These are phyloP conservation scores for Gari tellinella DNA, from an alignment of 2,888 invertebrate species.

Conservation along the genomic window DNA sequence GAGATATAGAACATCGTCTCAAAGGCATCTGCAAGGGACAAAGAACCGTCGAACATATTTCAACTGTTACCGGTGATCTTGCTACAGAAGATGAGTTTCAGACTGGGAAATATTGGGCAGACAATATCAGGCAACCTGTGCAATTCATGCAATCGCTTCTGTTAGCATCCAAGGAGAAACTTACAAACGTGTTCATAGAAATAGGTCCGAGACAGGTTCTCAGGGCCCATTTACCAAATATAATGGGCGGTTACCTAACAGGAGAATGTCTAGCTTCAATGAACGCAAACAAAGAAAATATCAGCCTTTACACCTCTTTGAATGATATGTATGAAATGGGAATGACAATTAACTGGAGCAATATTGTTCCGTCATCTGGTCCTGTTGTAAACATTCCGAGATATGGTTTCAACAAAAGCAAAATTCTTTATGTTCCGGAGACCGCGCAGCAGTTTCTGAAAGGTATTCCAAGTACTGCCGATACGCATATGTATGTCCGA, in stretches of 20 bases:
- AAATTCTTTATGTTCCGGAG: constrained; percentile 34
- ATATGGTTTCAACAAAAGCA: constrained; percentile 57
- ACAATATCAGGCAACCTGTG: constrained; percentile 69
- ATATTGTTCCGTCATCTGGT: constrained; percentile 19
- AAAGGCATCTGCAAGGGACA: constrained; percentile 9
- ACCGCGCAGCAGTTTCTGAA: constrained; percentile 12
- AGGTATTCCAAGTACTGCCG: constrained; percentile 10
- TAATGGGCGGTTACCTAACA: not conserved
- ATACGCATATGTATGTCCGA: too few relatives aligned
- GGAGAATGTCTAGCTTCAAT: constrained; percentile 8
- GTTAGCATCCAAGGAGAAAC: constrained; percentile 20
- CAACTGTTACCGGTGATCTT: constrained; percentile 62
- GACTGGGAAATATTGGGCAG: constrained; percentile 68
- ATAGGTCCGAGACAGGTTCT: constrained; percentile 71
- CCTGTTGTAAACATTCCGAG: constrained; percentile 41
- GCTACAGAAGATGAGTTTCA: constrained; percentile 32
- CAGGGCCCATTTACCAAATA: constrained; percentile 8
- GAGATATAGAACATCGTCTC: constrained; percentile 41
- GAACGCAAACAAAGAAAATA: not conserved
- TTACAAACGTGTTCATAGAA: constrained; percentile 66
- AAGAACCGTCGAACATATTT: constrained; percentile 48
- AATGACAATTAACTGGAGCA: not conserved
- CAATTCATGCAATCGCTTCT: constrained; percentile 58
- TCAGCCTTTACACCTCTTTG: not conserved
- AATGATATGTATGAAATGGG: constrained; percentile 14